Evolutionary conservation across 2,113 vertebrate genomes (phyloP), one percentile per base, ranked within the genome.

Genomic region (Python bivittatus): DNA sequence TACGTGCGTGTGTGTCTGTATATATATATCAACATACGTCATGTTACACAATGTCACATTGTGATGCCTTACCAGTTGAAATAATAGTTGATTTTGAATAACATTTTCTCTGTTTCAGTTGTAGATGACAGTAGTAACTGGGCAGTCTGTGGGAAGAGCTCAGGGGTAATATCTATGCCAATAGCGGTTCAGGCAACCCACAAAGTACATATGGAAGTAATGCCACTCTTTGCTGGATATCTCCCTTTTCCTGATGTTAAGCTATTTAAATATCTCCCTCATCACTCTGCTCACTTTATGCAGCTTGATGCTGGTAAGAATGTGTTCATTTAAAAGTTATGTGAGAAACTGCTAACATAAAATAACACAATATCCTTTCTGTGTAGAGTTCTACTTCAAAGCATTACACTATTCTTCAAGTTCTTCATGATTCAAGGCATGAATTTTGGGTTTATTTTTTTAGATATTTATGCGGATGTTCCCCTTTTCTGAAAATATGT

Each of bases 111-210:
- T 95, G 42, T 96, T 96, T 25, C 97, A 99, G 99, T 99, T 96
- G 99, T 99, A 0, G 99, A 99, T 97, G 99, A 99, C 97, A 99
- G 98, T 92, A 99, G 99, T 96, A 99, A 99, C 97, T 99, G 99
- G 99, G 99, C 99, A 0, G 99, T 99, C 89, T 99, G 99, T 79
- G 99, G 99, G 42, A 99, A 99, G 95, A 99, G 99, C 92, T 99
- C 99, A 0, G 99, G 99, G 6, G 97, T 99, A 94, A 98, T 99
- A 94, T 98, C 98, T 84, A 99, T 99, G 98, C 99, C 99, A 0
- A 94, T 98, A 95, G 96, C 97, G 54, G 97, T 97, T 54, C 97
- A 91, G 92, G 98, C 99, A 94, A 98, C 97, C 4, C 99, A 99
- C 97, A 98, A 98, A 95, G 98, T 99, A 83, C 99, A 98, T 96